Percentiles rank a stretch among this genome's conserved stretches.
Evolutionary conservation across 2,888 invertebrate genomes (phyloP).

Genomic region (Biston stratarius): DNA sequence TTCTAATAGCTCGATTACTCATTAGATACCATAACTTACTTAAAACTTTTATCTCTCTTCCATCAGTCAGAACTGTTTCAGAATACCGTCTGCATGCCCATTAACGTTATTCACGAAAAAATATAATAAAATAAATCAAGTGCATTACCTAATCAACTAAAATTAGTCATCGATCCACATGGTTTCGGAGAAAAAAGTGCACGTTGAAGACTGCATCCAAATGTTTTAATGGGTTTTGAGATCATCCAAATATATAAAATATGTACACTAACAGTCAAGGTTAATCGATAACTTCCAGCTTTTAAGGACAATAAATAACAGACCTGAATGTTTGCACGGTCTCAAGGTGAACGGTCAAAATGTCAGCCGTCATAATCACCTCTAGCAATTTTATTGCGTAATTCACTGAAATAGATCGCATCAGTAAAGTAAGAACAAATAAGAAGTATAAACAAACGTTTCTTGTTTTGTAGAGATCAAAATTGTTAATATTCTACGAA

Average conservation of each 20-base stretch:
- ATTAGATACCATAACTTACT: too few species aligned
- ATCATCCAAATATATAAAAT: neutral
- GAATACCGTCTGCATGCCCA: too few species aligned
- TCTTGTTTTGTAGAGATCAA: conserved; percentile 12
- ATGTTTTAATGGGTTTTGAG: conserved; percentile 2
- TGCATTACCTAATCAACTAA: neutral
- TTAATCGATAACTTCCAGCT: conserved; percentile 14
- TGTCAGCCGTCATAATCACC: conserved; percentile 32
- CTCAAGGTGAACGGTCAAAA: conserved; percentile 37
- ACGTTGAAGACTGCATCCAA: neutral
- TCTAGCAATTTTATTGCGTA: conserved; percentile 24
- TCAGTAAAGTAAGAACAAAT: neutral
- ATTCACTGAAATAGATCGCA: conserved; percentile 33
- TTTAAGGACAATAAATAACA: conserved; percentile 20
- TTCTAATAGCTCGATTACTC: neutral
- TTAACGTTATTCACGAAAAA: neutral
- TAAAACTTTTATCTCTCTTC: neutral
- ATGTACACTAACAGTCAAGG: conserved; percentile 13
- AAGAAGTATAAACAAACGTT: conserved; percentile 6
- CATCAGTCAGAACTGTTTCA: neutral
- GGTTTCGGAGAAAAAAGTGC: neutral
- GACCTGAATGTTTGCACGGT: conserved; percentile 30
- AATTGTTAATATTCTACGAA: conserved; percentile 16
- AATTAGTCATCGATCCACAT: neutral
- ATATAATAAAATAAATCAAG: too few species aligned